Evolutionary conservation across 2,888 invertebrate genomes (phyloP), one percentile per base, ranked within the genome.

Genomic region (Sisyra nigra): DNA sequence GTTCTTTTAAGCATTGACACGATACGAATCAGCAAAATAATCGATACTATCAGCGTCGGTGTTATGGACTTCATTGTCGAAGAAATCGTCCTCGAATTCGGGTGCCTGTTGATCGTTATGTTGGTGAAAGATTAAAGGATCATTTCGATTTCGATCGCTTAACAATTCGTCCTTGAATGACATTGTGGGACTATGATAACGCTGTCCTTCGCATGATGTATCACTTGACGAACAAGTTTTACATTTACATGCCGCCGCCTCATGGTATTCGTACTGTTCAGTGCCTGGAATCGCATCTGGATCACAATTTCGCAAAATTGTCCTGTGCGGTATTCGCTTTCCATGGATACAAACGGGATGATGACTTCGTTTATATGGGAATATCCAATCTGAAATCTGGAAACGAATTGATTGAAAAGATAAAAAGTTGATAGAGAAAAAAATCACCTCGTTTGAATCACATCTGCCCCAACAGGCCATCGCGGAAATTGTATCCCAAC

Each of bases 261-360:
- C 85, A 50, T 83, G 72, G 53, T 80, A 86, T 50, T 80, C 78
- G 58, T 82, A 84, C 31, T 74, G 66, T 31, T 80, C 74, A 0
- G 82, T 80, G 40, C 77, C 79, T 1, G 75, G 67, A 46, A 71
- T 67, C 1, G 75, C 81, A 7, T 76, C 78, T 1, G 77, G 76
- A 55, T 89, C 84, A 56, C 89, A 91, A 56, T 85, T 66, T 4
- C 71, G 66, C 33, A 89, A 65, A 38, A 69, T 71, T 1, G 75
- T 77, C 11, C 74, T 69, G 1, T 76, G 72, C 41, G 74, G 71
- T 46, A 71, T 72, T 3, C 80, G 67, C 1, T 74, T 74, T 1
- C 76, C 79, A 58, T 88, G 87, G 35, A 80, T 77, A 61, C 89
- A 91, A 1, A 89, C 88, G 0, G 85, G 86, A 58, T 91, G 89